Conservation (phyloP, 1,140 invertebrate species). For the Heliconius himera region DNA sequence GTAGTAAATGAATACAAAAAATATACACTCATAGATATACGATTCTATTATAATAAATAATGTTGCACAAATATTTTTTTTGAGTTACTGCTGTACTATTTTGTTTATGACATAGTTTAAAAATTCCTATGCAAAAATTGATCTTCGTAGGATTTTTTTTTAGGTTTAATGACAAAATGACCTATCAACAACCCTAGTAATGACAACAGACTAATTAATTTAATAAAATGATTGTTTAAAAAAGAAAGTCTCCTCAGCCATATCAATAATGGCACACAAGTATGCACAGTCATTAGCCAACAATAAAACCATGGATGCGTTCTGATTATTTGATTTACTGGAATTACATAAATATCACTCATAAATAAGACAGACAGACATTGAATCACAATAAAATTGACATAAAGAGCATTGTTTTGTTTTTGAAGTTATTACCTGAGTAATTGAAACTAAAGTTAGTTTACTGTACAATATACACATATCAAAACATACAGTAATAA, state of each 20-base stretch:
- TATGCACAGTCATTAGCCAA: slow-evolving; percentile 43
- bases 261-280: slow-evolving; percentile 39
- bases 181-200: slow-evolving; percentile 24
- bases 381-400: too few relatives aligned
- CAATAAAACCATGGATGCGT: slow-evolving; percentile 33
- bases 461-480: too few relatives aligned
- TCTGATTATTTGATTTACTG: slow-evolving; percentile 19
- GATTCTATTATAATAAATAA: too few relatives aligned
- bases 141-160: neutral
- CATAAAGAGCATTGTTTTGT: too few relatives aligned
- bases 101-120: neutral
- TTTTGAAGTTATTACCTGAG: too few relatives aligned
- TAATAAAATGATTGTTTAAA: slow-evolving; percentile 34
- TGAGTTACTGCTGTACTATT: neutral
- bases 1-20: neutral
- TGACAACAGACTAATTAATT: slow-evolving; percentile 40
- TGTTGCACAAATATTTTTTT: too few relatives aligned
- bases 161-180: neutral
- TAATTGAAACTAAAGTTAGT: too few relatives aligned
- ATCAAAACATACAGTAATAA: too few relatives aligned
- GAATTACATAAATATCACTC: neutral
- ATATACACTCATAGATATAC: neutral
- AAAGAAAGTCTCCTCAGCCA: slow-evolving; percentile 24
- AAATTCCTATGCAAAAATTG: too few relatives aligned
- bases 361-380: neutral